These are phyloP conservation scores for Ostrea edulis DNA, from an alignment of 1,140 invertebrate genomes.

Conservation along the genomic window DNA sequence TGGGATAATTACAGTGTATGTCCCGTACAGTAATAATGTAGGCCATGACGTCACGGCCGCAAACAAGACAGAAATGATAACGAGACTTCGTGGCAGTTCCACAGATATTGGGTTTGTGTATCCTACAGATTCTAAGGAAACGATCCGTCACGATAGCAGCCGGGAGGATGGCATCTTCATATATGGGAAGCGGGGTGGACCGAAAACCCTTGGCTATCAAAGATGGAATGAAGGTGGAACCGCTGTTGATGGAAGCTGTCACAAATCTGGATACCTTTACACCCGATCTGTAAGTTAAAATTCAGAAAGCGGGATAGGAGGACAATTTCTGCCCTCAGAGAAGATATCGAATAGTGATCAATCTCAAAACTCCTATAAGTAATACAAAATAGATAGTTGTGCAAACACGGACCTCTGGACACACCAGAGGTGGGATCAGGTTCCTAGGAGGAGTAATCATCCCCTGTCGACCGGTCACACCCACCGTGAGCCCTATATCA, in stretches of 20 bases:
- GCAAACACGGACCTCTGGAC: no score
- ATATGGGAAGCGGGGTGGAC: no score
- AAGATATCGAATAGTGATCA: not conserved
- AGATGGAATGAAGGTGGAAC: conserved; percentile 50
- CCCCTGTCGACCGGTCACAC: not conserved
- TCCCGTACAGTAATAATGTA: conserved; percentile 50
- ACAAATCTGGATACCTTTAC: conserved; percentile 54
- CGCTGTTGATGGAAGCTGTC: conserved; percentile 50
- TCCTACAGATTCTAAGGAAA: conserved; percentile 53
- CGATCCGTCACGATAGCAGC: conserved; percentile 52
- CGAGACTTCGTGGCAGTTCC: conserved; percentile 36
- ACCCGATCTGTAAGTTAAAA: conserved; percentile 52
- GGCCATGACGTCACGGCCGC: conserved; percentile 51
- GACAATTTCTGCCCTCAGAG: conserved; percentile 45
- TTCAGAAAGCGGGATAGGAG: conserved; percentile 43
- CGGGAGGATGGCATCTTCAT: no score
- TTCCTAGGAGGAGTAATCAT: not conserved
- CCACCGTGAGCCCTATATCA: no score
- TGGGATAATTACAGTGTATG: conserved; percentile 36
- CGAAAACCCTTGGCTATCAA: no score
- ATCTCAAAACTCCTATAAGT: no score
- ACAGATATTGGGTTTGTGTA: conserved; percentile 40
- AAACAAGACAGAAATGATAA: conserved; percentile 30
- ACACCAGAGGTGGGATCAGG: not conserved
- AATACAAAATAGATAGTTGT: no score